phyloP scores from a whole-genome alignment of 2,888 invertebrate genomes.

The Ceriagrion tenellum region DNA sequence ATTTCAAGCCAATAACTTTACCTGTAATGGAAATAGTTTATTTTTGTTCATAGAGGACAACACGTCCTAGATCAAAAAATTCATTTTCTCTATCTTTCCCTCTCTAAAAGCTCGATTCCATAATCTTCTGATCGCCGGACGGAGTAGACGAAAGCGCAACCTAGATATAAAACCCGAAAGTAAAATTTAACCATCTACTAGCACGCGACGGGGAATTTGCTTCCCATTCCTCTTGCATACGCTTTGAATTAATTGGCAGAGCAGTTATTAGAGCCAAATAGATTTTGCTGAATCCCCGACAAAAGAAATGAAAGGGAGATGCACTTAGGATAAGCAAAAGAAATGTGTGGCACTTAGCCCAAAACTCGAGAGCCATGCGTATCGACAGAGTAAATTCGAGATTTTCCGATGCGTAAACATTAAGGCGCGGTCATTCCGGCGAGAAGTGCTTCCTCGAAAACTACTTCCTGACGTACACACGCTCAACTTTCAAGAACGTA shows the following conservation, averaged over 20 bases:
- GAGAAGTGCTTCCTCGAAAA: not conserved
- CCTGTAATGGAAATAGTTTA: no score
- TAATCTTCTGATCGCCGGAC: no score
- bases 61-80: no score
- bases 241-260: not conserved
- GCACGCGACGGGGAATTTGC: not conserved
- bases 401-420: not conserved
- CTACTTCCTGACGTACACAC: not conserved
- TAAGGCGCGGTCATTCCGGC: not conserved
- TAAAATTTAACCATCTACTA: not conserved
- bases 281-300: not conserved
- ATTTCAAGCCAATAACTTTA: no score
- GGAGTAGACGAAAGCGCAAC: not conserved
- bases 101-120: no score
- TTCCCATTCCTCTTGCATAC: not conserved
- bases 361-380: not conserved
- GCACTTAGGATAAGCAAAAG: not conserved
- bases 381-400: not conserved
- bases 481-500: not conserved
- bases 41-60: no score
- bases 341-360: not conserved
- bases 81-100: no score
- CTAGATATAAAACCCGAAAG: not conserved
- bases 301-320: not conserved
- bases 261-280: not conserved